A percentile compares a stretch with the other conserved stretches of the same genome.
Evolutionary conservation across 2,797 vertebrate species (phyloP).

Genomic region (Sebastiscus albofasciatus): DNA sequence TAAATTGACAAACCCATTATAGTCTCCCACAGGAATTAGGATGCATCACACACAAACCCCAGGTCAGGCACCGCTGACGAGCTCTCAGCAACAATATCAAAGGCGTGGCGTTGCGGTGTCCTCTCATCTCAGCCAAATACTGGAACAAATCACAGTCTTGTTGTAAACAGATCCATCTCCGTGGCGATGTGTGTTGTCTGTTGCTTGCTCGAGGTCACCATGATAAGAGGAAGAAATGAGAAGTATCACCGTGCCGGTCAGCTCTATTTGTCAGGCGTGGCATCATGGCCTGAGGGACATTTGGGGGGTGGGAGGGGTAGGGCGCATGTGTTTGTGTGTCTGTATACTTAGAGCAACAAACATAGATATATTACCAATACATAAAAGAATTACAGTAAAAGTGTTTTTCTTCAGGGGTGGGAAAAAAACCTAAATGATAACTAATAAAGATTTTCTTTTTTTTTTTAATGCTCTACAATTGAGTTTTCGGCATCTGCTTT

Average conservation of each 20-base stretch:
- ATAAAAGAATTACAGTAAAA: not conserved
- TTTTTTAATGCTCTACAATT: not conserved
- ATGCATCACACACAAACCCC: not conserved
- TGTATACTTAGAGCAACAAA: conserved; percentile 1
- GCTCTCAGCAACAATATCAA: conserved; percentile 24
- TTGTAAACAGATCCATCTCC: conserved; percentile 64
- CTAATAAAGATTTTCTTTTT: not conserved
- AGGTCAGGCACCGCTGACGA: conserved; percentile 33
- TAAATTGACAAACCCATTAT: conserved; percentile 25
- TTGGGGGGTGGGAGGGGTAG: not conserved
- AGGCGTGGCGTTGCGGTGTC: not conserved
- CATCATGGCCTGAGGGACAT: not conserved
- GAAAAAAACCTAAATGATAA: not conserved
- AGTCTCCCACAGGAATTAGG: conserved; percentile 3
- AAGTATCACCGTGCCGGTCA: conserved; percentile 7
- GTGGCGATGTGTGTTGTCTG: conserved; percentile 5
- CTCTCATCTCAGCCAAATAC: conserved; percentile 30
- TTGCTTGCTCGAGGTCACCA: conserved; percentile 51
- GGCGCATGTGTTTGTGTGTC: not conserved
- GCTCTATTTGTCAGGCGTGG: conserved; percentile 29
- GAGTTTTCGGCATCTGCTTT: not conserved
- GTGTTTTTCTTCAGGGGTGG: not conserved
- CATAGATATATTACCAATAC: not conserved
- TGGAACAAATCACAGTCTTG: conserved; percentile 45
- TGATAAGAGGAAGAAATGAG: conserved; percentile 34